Base-by-base conservation (phyloP, 1,140 invertebrate species). In the Bombus turneri region DNA sequence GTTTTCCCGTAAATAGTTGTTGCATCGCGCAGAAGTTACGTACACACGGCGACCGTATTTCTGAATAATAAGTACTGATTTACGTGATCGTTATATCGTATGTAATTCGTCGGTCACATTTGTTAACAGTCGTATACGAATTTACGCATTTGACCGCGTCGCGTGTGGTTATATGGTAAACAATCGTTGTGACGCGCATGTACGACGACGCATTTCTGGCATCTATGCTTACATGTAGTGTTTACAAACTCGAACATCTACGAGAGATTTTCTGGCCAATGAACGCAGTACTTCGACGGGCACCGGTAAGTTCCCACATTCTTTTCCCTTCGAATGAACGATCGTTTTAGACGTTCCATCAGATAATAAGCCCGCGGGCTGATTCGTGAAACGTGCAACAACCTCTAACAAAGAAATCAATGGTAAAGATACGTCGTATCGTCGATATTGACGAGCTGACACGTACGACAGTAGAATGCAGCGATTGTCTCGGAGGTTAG, bases 391-490 rank as follows among this genome's bases (percentile, higher is more conserved):
- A 75, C 57, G 47, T 37, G 10, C n/a, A 37, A 39, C 47, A n/a
- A 43, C 22, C 57, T n/a, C 64, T 72, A 71, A 80, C 71, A 80
- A 72, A 84, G 66, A 72, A 80, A 68, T 72, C n/a, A 43, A 43
- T 41, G 68, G 53, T 80, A 43, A 47, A 79, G 83, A 12, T 31
- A 78, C 31, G 8, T 39, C 31, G 75, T 62, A 77, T 77, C 76
- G 39, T 39, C 76, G 76, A 47, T 84, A 84, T 84, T 84, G 83
- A 84, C 76, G 83, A 59, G 76, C 28, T 47, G 39, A 71, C 76
- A 59, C 37, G 68, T 34, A 39, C 76, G 83, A 80, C 76, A 79
- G 68, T 71, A 84, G 83, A 84, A 84, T 84, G 68, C 83, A 43
- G 41, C 76, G 83, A 84, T 84, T 84, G 83, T 84, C 83, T 78